These are phyloP conservation scores for Enteromius unitaeniatus DNA, from an alignment of 2,797 vertebrate genomes.

Conservation along the genomic window DNA sequence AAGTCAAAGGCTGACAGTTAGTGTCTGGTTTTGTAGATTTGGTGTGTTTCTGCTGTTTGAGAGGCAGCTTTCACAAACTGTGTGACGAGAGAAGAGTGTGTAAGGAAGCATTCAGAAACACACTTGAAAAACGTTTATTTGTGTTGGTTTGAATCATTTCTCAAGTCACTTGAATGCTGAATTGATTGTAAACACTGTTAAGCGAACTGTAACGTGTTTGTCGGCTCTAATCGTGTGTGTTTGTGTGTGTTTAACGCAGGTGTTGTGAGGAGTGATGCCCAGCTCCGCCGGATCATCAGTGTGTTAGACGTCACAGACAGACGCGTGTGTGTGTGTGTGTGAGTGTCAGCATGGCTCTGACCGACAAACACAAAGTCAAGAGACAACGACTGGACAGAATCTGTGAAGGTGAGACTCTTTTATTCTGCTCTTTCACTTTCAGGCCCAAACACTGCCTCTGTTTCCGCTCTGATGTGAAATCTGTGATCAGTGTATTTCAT, in stretches of 20 bases:
- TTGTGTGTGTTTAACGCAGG: constrained; percentile 66
- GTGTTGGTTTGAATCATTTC: constrained; percentile 1
- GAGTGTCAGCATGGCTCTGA: constrained; percentile 77
- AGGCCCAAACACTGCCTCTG: background rate
- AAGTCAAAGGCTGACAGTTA: too few relatives aligned
- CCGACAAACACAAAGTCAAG: constrained; percentile 87
- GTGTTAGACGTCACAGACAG: constrained; percentile 58
- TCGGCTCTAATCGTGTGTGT: constrained; percentile 6
- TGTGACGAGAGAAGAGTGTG: too few relatives aligned
- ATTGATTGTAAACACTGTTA: background rate
- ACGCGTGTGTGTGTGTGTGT: constrained; percentile 64
- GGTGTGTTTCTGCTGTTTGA: too few relatives aligned
- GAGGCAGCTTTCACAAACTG: too few relatives aligned
- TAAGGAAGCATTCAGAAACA: background rate
- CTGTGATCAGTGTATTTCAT: background rate
- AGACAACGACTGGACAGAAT: constrained; percentile 83
- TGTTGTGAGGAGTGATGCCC: constrained; percentile 79
- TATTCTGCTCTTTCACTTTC: background rate
- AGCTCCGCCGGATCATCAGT: constrained; percentile 73
- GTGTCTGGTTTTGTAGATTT: too few relatives aligned
- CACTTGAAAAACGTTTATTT: constrained; percentile 3
- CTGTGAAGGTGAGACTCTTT: constrained; percentile 78
- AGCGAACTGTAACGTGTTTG: background rate
- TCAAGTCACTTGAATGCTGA: background rate
- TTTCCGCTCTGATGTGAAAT: background rate